Evolutionary conservation across 1,140 invertebrate species (phyloP).

Genomic region (Cecropterus lyciades): DNA sequence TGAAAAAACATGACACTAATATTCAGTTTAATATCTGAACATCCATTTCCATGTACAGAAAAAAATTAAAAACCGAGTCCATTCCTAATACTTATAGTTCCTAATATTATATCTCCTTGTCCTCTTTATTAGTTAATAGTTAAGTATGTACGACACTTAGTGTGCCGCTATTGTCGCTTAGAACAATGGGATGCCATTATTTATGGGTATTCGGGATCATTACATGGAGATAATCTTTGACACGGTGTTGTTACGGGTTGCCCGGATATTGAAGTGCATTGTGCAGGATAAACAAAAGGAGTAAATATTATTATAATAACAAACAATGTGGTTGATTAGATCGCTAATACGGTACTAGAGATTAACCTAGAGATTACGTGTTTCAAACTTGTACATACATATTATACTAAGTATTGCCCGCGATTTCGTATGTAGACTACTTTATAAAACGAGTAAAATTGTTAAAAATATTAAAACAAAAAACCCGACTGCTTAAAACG

Average conservation of each 20-base stretch:
- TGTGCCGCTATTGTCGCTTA: constrained; percentile 44
- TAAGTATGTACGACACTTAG: constrained; percentile 35
- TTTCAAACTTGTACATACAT: too few species aligned
- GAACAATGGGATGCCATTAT: constrained; percentile 50
- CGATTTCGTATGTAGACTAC: too few species aligned
- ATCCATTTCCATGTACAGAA: too few species aligned
- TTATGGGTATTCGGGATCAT: constrained; percentile 50
- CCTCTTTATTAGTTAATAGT: constrained; percentile 27
- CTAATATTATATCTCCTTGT: constrained; percentile 4
- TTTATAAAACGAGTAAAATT: too few species aligned
- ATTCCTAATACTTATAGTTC: constrained; percentile 9
- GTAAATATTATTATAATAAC: constrained; percentile 28
- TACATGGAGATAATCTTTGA: constrained; percentile 42
- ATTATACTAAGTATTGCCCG: too few species aligned
- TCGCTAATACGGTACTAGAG: constrained; percentile 2
- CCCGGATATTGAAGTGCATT: constrained; percentile 29
- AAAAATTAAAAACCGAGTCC: neutral
- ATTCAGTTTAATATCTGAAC: too few species aligned
- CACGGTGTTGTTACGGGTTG: constrained; percentile 28
- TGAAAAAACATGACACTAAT: too few species aligned
- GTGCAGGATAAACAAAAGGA: constrained; percentile 26
- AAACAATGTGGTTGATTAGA: constrained; percentile 5
- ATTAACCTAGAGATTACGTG: too few species aligned
- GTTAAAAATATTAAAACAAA: too few species aligned
- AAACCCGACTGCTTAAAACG: too few species aligned